Evolutionary conservation across 2,113 vertebrate genomes (phyloP).

Genomic region (Oreocharis arfaki): DNA sequence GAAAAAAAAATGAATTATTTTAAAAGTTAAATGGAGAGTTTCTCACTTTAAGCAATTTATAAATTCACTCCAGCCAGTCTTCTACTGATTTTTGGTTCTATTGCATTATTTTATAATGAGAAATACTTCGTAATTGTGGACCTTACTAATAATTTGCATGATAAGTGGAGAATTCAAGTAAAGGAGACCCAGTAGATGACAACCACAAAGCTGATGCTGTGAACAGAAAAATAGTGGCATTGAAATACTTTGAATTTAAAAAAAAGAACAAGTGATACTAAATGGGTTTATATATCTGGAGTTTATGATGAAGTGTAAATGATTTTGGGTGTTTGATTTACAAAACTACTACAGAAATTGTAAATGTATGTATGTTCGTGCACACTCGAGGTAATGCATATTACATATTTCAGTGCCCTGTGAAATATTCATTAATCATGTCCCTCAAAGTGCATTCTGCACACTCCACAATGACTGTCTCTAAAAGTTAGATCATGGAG

Average conservation of each 20-base stretch:
- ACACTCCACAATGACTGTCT: neutral
- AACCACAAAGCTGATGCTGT: neutral
- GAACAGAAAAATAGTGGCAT: neutral
- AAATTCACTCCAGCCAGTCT: slow-evolving; percentile 41
- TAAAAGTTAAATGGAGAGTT: slow-evolving; percentile 63
- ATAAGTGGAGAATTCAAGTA: slow-evolving; percentile 42
- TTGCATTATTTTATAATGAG: slow-evolving; percentile 61
- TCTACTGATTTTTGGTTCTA: slow-evolving; percentile 39
- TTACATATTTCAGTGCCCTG: neutral
- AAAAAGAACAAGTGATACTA: neutral
- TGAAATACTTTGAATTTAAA: neutral
- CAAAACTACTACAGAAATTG: neutral
- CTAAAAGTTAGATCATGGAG: neutral
- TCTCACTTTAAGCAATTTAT: slow-evolving; percentile 56
- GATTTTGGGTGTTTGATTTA: neutral
- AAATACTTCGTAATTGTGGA: slow-evolving; percentile 39
- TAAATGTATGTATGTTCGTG: neutral
- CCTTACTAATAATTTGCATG: slow-evolving; percentile 34
- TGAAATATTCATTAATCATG: neutral
- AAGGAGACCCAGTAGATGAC: slow-evolving; percentile 3
- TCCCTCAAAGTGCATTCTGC: neutral
- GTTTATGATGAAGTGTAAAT: neutral
- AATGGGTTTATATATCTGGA: neutral
- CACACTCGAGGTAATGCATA: neutral
- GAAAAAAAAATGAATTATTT: slow-evolving; percentile 57